Base-by-base conservation (phyloP, 2,888 invertebrate species). In the Allygus modestus region DNA sequence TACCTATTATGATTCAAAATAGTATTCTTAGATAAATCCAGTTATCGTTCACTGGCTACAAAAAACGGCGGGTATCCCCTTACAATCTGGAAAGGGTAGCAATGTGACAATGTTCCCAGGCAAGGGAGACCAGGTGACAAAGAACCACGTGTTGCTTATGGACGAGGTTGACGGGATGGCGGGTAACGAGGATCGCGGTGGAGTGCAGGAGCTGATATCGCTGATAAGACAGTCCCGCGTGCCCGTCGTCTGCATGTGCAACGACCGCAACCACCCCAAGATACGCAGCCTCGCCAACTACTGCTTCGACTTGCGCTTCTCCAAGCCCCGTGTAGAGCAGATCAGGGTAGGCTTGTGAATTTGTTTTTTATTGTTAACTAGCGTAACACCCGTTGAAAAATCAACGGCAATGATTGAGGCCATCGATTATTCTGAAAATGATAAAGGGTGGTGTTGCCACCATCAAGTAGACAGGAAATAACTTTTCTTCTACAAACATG, bases 101-200 rank as follows among this genome's bases (percentile, higher is more conserved):
- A 37, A 9, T 37, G 37, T 37, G 37, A 37, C 9, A 9, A 9
- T 37, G 37, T 54, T 77, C 23, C 0, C 46, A 77, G 75, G 75
- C 31, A 87, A 87, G 79, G 86, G 85, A 11, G 85, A 85, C 0
- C 84, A 92, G 0, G 92, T 94, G 0, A 92, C 93, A 0, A 94
- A 94, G 87, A 97, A 97, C 88, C 97, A 98, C 89, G 97, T 97
- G 17, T 91, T 99, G 9, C 93, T 99, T n/a, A 99, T 99, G 99
- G 99, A 99, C 89, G 99, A 99, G 93, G 99, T 99, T 0, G 99
- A 99, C 89, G 99, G 99, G 11, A 99, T 99, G 99, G 97, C 98
- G 0, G 99, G 99, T 1, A 99, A 99, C 90, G 98, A 99, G 91
- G 99, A 99, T 90, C 93, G 99, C 88, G 99, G 99, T 28, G 99